These are phyloP conservation scores for Epirrhoe alternata DNA, from an alignment of 2,888 invertebrate species.

Conservation along the genomic window DNA sequence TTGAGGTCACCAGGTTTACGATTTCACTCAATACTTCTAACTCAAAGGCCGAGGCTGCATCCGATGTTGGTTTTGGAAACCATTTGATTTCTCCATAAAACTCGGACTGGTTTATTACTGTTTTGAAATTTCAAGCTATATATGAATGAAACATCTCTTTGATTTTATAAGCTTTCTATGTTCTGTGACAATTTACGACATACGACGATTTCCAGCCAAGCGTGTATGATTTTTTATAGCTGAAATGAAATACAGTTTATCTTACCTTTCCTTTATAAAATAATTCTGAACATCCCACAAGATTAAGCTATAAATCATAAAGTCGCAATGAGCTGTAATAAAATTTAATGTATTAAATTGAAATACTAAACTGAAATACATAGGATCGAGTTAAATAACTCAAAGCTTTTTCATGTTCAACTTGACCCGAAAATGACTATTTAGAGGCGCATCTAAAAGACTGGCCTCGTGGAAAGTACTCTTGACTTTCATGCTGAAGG, in stretches of 20 bases:
- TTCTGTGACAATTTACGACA: constrained; percentile 60
- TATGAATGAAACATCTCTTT: constrained; percentile 50
- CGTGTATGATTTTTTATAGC: constrained; percentile 48
- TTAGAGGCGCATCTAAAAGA: neutral
- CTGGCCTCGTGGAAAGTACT: no score
- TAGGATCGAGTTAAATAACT: constrained; percentile 9
- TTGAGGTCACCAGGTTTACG: constrained; percentile 74
- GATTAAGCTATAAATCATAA: constrained; percentile 22
- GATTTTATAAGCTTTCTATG: constrained; percentile 47
- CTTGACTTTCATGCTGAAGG: no score
- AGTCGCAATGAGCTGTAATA: constrained; percentile 12
- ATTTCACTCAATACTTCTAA: constrained; percentile 70
- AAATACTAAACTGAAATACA: no score
- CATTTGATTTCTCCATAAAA: constrained; percentile 59
- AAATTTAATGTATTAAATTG: constrained; percentile 15
- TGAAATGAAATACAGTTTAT: constrained; percentile 31
- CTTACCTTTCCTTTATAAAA: constrained; percentile 14
- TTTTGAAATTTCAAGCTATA: constrained; percentile 47
- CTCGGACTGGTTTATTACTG: constrained; percentile 48
- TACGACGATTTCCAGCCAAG: constrained; percentile 61
- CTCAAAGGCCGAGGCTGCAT: constrained; percentile 52
- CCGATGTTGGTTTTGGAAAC: constrained; percentile 69
- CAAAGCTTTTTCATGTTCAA: constrained; percentile 6
- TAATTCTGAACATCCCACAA: constrained; percentile 12
- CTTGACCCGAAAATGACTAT: constrained; percentile 9